phyloP scores from a whole-genome alignment of 1,140 invertebrate genomes.

The Neuroterus valhalla region DNA sequence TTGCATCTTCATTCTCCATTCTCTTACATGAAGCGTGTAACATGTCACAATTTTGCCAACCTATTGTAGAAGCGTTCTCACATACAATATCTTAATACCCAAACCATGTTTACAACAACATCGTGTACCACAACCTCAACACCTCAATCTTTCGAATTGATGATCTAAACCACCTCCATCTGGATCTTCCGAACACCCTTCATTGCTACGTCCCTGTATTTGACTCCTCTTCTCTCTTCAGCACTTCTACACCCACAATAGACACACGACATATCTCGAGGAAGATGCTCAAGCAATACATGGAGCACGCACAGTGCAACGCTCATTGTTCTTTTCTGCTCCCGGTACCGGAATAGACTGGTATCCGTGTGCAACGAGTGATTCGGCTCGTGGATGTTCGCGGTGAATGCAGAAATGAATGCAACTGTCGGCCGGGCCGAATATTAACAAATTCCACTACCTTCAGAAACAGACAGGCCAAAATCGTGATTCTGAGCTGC shows the following conservation, averaged over 20 bases:
- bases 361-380: constrained; percentile 53
- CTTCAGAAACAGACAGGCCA: constrained; percentile 25
- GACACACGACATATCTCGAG: constrained; percentile 42
- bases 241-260: constrained; percentile 58
- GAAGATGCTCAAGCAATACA: constrained; percentile 54
- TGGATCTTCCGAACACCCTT: constrained; percentile 38
- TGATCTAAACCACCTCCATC: too few species aligned
- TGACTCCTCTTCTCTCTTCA: constrained; percentile 30
- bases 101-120: too few species aligned
- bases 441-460: constrained; percentile 13
- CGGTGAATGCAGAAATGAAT: constrained; percentile 25
- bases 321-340: constrained; percentile 73
- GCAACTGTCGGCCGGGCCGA: not conserved
- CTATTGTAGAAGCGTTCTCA: too few species aligned
- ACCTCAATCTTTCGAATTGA: too few species aligned
- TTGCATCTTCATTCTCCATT: too few species aligned
- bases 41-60: too few species aligned
- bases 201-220: constrained; percentile 34
- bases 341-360: constrained; percentile 69
- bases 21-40: too few species aligned
- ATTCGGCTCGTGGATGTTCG: constrained; percentile 24
- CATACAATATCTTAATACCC: too few species aligned
- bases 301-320: constrained; percentile 55
- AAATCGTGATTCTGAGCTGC: constrained; percentile 16
- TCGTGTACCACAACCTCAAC: too few species aligned